phyloP scores from a whole-genome alignment of 1,140 invertebrate genomes.

The Cotesia vestalis region DNA sequence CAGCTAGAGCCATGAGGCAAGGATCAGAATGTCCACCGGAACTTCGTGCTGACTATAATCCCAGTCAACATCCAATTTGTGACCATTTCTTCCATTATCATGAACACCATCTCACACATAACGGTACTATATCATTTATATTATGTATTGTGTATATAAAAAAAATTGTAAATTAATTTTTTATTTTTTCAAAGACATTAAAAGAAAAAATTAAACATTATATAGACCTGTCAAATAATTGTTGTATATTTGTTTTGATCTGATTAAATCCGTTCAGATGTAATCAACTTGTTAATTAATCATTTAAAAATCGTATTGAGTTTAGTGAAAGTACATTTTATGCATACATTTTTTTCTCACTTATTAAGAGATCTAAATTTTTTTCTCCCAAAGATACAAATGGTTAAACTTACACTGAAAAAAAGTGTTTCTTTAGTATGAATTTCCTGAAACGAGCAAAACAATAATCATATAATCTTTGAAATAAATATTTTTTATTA shows the following conservation, averaged over 20 bases:
- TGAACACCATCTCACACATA: slow-evolving; percentile 62
- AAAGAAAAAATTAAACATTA: no score
- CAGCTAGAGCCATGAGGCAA: slow-evolving; percentile 70
- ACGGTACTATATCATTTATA: slow-evolving; percentile 50
- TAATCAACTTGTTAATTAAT: no score
- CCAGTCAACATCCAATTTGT: slow-evolving; percentile 61
- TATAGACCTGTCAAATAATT: no score
- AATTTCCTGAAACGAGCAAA: neutral
- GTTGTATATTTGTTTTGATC: no score
- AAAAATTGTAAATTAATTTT: slow-evolving; percentile 16
- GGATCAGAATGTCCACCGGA: slow-evolving; percentile 70
- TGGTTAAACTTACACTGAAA: no score
- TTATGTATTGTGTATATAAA: slow-evolving; percentile 5
- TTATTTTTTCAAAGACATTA: neutral
- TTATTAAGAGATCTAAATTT: no score
- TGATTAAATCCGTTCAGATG: no score
- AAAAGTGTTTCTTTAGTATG: no score
- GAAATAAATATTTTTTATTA: slow-evolving; percentile 16
- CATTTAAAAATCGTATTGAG: no score
- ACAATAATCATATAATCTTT: neutral
- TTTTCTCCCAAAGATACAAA: no score
- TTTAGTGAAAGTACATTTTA: neutral
- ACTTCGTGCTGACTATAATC: slow-evolving; percentile 64
- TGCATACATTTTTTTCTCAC: neutral
- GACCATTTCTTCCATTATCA: slow-evolving; percentile 66